Evolutionary conservation across 2,888 invertebrate genomes (phyloP), one percentile per base, ranked within the genome.

Genomic region (Hybos culiciformis): DNA sequence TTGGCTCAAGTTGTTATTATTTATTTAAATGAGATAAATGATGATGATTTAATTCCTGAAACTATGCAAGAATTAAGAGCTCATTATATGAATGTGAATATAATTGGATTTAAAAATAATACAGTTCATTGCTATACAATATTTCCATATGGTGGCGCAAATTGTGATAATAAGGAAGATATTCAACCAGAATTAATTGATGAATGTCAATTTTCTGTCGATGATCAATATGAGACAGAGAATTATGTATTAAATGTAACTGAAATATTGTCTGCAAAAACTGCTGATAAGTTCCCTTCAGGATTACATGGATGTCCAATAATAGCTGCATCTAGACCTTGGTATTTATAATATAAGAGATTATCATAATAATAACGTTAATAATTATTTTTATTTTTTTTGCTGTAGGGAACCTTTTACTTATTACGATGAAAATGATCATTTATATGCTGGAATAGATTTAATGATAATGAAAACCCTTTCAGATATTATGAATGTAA

Each of bases 281-380:
- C 62, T 33, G 38, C 53, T 15, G 61, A 61, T 43, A 66, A 65
- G 43, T 56, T 66, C 37, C 66, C 66, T 0, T 51, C 50, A 4
- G 55, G 62, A 43, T 52, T 66, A 18, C 59, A 60, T 46, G 58
- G 57, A 11, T 66, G 66, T 46, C 56, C 58, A 3, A 44, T 66
- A n/a, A 51, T 51, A 4, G 61, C 59, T 1, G 56, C 57, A 11
- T 59, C 57, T 43, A 56, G 62, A 17, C 51, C 61, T 5, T 62
- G 60, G 60, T 63, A 62, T 38, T 66, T 43, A 59, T 62, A 6
- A 57, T 59, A 20, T 48, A 47, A 29, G 51, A 46, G 6, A 32
- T 44, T 21, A 44, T 37, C 5, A 29, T 29, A 11, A 11, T n/a
- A 29, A n/a, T 29, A n/a, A 29, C 11, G n/a, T 12, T 29, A n/a